Percentiles rank a stretch among this genome's conserved stretches.
These are phyloP conservation scores for Caenorhabditis afra DNA, from an alignment of 2,888 invertebrate genomes.

Conservation along the genomic window DNA sequence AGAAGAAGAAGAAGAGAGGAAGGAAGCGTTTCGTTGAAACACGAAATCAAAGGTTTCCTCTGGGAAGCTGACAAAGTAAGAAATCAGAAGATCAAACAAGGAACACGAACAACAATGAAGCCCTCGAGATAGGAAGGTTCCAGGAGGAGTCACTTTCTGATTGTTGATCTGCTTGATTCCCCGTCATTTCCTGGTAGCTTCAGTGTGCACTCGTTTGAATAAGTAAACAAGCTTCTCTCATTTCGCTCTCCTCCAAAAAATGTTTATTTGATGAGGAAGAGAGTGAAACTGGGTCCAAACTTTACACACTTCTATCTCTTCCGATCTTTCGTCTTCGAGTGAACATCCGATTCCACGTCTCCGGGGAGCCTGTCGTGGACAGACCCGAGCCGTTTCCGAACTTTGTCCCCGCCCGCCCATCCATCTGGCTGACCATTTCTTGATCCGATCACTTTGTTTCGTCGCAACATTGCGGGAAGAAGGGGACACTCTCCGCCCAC, in stretches of 20 bases:
- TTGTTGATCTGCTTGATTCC: neutral
- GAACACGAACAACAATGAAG: neutral
- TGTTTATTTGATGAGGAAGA: constrained; percentile 10
- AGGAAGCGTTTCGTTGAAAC: constrained; percentile 30
- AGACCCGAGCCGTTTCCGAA: constrained; percentile 7
- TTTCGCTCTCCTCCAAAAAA: neutral
- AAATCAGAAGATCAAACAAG: constrained; percentile 11
- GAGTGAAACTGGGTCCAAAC: neutral
- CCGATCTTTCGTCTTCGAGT: constrained; percentile 2
- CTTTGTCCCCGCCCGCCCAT: constrained; percentile 23
- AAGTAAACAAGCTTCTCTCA: neutral
- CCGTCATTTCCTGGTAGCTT: neutral
- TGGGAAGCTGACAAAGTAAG: neutral
- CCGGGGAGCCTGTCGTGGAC: neutral
- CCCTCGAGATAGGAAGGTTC: no score
- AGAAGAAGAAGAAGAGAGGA: no score
- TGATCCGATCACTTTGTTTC: constrained; percentile 29
- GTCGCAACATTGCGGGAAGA: constrained; percentile 23
- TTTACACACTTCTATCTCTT: constrained; percentile 1
- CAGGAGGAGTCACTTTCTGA: neutral
- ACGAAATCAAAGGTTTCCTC: constrained; percentile 25
- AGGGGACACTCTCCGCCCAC: constrained; percentile 30
- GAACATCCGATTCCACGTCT: constrained; percentile 5
- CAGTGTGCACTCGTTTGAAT: neutral
- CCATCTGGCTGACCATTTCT: constrained; percentile 10